Evolutionary conservation across 35 echinoderm and acorn worm genomes (phyloP).

Genomic region (Apostichopus californicus): DNA sequence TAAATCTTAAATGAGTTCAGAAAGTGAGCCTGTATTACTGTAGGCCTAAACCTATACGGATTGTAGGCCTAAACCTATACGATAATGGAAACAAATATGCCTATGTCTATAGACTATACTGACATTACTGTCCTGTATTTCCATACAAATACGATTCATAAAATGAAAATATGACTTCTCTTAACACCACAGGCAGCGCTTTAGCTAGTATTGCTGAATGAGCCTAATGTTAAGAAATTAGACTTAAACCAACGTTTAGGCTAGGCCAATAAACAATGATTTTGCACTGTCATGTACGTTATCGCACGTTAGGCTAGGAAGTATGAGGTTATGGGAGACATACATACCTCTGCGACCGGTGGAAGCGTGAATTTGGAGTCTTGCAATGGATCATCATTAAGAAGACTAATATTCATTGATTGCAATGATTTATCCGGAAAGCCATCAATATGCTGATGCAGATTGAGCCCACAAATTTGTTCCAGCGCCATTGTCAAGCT

Average conservation of each 20-base stretch:
- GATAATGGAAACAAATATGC: too few species aligned
- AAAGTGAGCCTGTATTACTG: too few species aligned
- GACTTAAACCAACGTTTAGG: background rate
- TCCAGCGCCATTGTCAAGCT: slow-evolving; percentile 64
- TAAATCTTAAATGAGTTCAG: too few species aligned
- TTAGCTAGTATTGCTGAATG: background rate
- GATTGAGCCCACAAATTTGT: slow-evolving; percentile 51
- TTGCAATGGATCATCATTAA: slow-evolving; percentile 61
- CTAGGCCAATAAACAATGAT: background rate
- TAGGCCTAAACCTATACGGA: too few species aligned
- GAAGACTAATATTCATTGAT: slow-evolving; percentile 46
- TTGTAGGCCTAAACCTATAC: too few species aligned
- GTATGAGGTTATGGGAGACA: background rate
- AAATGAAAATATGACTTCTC: too few species aligned
- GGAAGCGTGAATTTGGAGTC: slow-evolving; percentile 76
- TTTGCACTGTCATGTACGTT: background rate
- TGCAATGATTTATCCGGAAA: slow-evolving; percentile 18
- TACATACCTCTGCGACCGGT: slow-evolving; percentile 72
- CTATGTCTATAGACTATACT: too few species aligned
- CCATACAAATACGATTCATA: too few species aligned
- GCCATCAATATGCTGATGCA: slow-evolving; percentile 19
- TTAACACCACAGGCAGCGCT: too few species aligned
- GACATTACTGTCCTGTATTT: too few species aligned
- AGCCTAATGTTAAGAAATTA: background rate
- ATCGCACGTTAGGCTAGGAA: background rate